Conservation (phyloP, 2,113 vertebrate genomes). For the Phasianus colchicus region DNA sequence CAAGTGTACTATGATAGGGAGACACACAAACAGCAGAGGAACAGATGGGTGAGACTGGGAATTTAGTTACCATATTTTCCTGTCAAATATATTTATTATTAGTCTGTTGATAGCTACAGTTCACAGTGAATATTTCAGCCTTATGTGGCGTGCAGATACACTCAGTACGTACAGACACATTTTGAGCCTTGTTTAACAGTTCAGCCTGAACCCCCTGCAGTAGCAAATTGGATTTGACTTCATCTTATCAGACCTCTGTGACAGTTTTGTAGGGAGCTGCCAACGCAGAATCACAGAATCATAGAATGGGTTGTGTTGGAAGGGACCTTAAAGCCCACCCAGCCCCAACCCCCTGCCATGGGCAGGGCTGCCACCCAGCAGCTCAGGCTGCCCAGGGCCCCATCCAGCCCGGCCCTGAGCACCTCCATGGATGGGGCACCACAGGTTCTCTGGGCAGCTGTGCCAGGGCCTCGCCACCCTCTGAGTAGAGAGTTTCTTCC, state of each 20-base stretch:
- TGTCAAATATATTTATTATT: slow-evolving; percentile 34
- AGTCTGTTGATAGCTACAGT: not conserved
- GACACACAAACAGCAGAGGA: not conserved
- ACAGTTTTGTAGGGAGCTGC: not conserved
- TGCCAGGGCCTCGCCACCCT: too few species aligned
- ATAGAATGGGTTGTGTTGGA: too few species aligned
- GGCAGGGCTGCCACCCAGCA: too few species aligned
- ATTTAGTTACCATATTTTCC: slow-evolving; percentile 5
- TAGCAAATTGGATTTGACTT: not conserved
- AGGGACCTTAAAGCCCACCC: too few species aligned
- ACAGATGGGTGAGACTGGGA: slow-evolving; percentile 11
- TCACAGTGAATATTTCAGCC: not conserved
- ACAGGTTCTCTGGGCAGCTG: too few species aligned
- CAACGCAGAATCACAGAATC: not conserved
- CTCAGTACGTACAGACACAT: not conserved
- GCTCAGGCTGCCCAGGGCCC: too few species aligned
- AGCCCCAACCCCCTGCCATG: too few species aligned
- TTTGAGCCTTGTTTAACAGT: not conserved
- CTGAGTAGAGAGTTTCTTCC: too few species aligned
- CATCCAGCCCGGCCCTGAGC: too few species aligned
- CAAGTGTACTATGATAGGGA: not conserved
- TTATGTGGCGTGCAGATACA: not conserved
- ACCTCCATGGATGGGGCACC: too few species aligned
- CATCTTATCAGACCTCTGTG: accelerated
- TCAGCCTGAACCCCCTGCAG: not conserved